Base-by-base conservation (phyloP, 2,113 vertebrate species). In the Pterocles orientalis region DNA sequence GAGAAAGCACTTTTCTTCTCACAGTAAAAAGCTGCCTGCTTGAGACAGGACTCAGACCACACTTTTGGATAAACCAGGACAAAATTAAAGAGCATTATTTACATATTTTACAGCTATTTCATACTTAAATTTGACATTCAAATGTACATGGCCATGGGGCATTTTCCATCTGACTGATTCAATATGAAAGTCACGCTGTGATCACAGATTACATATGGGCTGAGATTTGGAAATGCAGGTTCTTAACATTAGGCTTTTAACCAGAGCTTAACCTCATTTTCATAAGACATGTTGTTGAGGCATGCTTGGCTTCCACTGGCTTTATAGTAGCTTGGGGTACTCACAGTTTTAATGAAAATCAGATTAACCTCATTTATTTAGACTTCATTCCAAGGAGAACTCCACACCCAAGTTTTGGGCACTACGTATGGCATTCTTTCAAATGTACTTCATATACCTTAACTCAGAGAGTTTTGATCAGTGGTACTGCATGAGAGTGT, bases 351-450 rank as follows among this genome's bases (percentile, higher is more conserved):
- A 84, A 89, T 79, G 80, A 95, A 86, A 91, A 84, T 87, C 66
- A 92, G 83, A 93, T 94, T 94, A 94, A 89, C 53, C 41, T 91
- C 69, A 89, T 89, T 96, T 92, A 47, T 82, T 89, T 88, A 57
- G 60, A 78, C 33, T 94, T 60, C 39, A 75, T 43, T 92, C 65
- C 54, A 85, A 79, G 91, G 93, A 79, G 61, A 86, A 56, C 61
- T 82, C 86, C 88, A 91, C 92, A 72, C 66, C 77, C 76, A 84
- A 60, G n/a, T 41, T 89, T 12, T 64, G 39, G 57, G 91, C 70
- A 94, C 36, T 72, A 60, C 19, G 65, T 82, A 53, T 0, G 8
- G 75, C 64, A 81, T 62, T 58, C 73, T 95, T 92, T 92, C 72
- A 89, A 60, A 72, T 24, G 36, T 7, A 15, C 29, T 58, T 79